Percentiles rank a stretch among this genome's conserved stretches.
phyloP scores from a whole-genome alignment of 1,140 invertebrate species.

The Pectinophora gossypiella region DNA sequence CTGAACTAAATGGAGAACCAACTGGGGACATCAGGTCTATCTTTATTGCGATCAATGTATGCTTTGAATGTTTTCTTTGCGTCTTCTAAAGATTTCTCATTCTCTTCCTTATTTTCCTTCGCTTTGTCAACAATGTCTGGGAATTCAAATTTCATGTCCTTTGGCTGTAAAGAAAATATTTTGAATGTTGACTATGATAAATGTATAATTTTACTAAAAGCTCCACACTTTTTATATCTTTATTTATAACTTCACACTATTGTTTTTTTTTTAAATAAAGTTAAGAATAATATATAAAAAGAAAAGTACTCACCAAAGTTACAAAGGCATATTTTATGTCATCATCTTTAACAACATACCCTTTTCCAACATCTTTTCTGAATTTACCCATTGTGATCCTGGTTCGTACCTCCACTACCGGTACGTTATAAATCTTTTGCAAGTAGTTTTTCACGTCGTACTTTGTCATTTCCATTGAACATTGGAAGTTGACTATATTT shows the following conservation, averaged over 20 bases:
- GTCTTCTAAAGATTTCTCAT: constrained; percentile 65
- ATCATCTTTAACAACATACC: constrained; percentile 87
- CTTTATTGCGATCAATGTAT: constrained; percentile 71
- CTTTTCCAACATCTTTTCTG: constrained; percentile 66
- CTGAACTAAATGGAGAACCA: constrained; percentile 76
- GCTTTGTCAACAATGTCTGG: constrained; percentile 73
- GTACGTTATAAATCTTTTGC: constrained; percentile 94
- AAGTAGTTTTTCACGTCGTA: constrained; percentile 94
- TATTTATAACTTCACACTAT: too few species aligned
- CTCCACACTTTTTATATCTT: too few species aligned
- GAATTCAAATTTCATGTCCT: constrained; percentile 75
- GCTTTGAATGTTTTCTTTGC: constrained; percentile 66
- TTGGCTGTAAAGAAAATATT: constrained; percentile 62
- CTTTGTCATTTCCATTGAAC: constrained; percentile 93
- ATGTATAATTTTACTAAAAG: neutral
- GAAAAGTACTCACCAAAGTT: constrained; percentile 83
- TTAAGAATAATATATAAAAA: too few species aligned
- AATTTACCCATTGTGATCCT: constrained; percentile 81
- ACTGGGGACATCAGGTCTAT: constrained; percentile 73
- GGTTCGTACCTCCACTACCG: constrained; percentile 83
- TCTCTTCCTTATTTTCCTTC: constrained; percentile 52
- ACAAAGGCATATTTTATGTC: constrained; percentile 90
- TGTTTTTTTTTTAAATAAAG: too few species aligned
- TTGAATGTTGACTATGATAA: neutral
- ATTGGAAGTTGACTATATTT: constrained; percentile 89